Evolutionary conservation across 2,113 vertebrate species (phyloP).

Genomic region (Rhinogobius similis): DNA sequence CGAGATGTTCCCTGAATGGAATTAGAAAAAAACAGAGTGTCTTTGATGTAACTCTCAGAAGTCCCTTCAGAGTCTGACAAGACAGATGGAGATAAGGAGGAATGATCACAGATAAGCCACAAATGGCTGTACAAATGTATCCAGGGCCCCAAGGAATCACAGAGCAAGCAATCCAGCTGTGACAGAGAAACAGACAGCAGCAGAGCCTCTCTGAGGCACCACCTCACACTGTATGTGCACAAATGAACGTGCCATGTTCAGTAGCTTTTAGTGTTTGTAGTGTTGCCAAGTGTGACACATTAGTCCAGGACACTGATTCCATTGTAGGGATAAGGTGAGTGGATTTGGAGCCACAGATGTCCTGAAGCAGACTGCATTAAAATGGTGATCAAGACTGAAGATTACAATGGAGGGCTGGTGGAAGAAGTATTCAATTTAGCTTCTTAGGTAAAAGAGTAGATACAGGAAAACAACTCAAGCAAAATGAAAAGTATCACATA

Average conservation of each 20-base stretch:
- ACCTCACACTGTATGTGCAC: background rate
- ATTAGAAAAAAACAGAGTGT: background rate
- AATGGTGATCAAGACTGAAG: background rate
- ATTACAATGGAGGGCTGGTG: too few species aligned
- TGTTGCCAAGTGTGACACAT: background rate
- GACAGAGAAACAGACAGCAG: background rate
- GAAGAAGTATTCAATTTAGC: too few species aligned
- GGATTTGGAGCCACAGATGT: background rate
- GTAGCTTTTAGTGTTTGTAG: background rate
- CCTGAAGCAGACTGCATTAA: background rate
- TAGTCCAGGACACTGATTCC: background rate
- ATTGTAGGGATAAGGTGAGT: background rate
- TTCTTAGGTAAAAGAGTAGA: too few species aligned
- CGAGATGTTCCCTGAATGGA: background rate
- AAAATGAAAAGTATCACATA: too few species aligned
- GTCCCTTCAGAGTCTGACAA: background rate
- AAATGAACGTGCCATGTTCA: background rate
- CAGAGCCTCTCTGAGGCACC: background rate
- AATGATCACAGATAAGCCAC: background rate
- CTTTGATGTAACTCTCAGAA: background rate
- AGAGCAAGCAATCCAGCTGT: slow-evolving; percentile 14
- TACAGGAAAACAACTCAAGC: too few species aligned
- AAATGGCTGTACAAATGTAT: background rate
- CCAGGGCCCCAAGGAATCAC: slow-evolving; percentile 5
- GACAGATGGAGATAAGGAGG: slow-evolving; percentile 8